A percentile compares a stretch with the other conserved stretches of the same genome.
Evolutionary conservation across 1,140 invertebrate genomes (phyloP).

Genomic region (Neodiprion lecontei): DNA sequence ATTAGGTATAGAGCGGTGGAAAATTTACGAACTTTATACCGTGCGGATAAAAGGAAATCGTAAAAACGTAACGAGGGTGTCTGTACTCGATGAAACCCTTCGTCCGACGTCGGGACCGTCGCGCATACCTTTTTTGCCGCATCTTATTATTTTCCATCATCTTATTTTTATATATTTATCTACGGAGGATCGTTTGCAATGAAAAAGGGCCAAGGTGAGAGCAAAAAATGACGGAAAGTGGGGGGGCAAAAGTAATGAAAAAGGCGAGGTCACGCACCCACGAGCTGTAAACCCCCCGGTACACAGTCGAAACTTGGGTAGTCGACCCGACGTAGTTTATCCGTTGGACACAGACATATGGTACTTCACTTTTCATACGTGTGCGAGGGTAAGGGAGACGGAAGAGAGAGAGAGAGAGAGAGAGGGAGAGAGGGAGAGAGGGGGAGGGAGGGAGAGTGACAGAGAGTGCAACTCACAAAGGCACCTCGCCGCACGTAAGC

Average conservation of each 20-base stretch:
- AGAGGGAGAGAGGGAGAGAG: constrained; percentile 14
- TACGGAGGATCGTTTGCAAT: no score
- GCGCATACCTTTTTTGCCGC: no score
- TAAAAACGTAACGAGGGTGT: no score
- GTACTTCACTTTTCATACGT: constrained; percentile 45
- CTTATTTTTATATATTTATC: no score
- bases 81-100: no score
- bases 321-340: not conserved
- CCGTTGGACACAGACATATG: constrained; percentile 47
- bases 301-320: not conserved
- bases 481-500: no score
- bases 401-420: not conserved
- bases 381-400: constrained; percentile 9
- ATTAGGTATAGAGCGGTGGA: no score
- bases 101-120: no score
- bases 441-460: constrained; percentile 8
- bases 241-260: not conserved
- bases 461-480: no score
- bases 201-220: not conserved
- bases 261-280: not conserved
- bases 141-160: no score
- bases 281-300: not conserved
- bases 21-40: no score
- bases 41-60: no score
- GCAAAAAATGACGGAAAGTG: not conserved